Percentiles rank a stretch among this genome's conserved stretches.
Evolutionary conservation across 2,888 invertebrate species (phyloP).

Genomic region (Pachydiplax longipennis): DNA sequence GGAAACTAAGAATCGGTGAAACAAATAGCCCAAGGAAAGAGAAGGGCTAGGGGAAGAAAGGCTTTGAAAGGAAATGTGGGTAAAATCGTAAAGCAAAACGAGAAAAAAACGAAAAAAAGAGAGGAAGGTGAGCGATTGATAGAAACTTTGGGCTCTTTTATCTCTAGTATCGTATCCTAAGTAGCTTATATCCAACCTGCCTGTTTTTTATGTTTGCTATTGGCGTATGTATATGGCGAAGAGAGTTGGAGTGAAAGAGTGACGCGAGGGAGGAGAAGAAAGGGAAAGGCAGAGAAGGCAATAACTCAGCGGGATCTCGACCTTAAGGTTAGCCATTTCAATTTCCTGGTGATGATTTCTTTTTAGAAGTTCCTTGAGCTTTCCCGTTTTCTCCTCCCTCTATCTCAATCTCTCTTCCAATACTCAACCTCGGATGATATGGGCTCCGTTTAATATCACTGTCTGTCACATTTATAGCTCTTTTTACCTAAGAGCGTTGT

Average conservation of each 20-base stretch:
- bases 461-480: not conserved
- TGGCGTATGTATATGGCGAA: not conserved
- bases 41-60: too few species aligned
- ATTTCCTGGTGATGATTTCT: conserved; percentile 32
- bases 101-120: too few species aligned
- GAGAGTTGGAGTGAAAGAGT: not conserved
- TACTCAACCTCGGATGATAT: not conserved
- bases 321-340: conserved; percentile 27
- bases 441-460: not conserved
- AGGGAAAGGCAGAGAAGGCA: not conserved
- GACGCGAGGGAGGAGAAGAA: not conserved
- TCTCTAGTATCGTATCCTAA: not conserved
- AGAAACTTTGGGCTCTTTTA: too few species aligned
- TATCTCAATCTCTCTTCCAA: not conserved
- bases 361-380: not conserved
- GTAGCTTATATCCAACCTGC: not conserved
- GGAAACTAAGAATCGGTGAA: too few species aligned
- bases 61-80: too few species aligned
- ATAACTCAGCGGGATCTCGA: not conserved
- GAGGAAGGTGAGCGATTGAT: too few species aligned
- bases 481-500: not conserved
- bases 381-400: not conserved
- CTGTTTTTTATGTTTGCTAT: not conserved
- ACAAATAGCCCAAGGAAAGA: too few species aligned
- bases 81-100: too few species aligned